Percentiles rank a stretch among this genome's conserved stretches.
Conservation (phyloP, 92 coral and sea anemone genomes). For the Parazoanthus swiftii region DNA sequence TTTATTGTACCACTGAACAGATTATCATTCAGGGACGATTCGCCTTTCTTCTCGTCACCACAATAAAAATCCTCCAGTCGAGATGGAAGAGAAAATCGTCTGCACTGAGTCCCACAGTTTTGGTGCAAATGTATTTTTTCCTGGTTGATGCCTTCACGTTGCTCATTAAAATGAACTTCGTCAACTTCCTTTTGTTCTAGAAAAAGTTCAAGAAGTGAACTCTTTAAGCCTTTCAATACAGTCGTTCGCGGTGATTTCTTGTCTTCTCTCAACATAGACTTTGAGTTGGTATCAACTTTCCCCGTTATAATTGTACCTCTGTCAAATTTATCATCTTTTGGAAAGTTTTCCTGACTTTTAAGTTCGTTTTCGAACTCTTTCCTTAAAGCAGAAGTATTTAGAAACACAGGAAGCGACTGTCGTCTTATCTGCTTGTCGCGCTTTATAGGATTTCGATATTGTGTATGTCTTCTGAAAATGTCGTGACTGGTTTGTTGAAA, state of each 20-base stretch:
- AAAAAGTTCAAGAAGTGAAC: slow-evolving; percentile 16
- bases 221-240: slow-evolving; percentile 4
- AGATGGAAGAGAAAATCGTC: slow-evolving; percentile 38
- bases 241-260: neutral
- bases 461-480: slow-evolving; percentile 3
- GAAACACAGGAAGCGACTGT: slow-evolving; percentile 23
- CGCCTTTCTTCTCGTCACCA: neutral
- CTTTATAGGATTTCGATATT: slow-evolving; percentile 13
- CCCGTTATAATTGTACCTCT: neutral
- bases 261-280: neutral
- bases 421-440: slow-evolving; percentile 26
- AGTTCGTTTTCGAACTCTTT: slow-evolving; percentile 11
- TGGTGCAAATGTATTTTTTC: neutral
- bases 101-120: neutral
- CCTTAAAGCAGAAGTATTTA: neutral
- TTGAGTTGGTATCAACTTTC: neutral
- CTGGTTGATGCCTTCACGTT: neutral
- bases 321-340: neutral
- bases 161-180: neutral
- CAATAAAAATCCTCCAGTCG: slow-evolving; percentile 2
- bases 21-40: neutral
- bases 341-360: slow-evolving; percentile 8
- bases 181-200: slow-evolving; percentile 29
- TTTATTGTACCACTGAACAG: slow-evolving; percentile 1
- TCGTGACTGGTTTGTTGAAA: slow-evolving; percentile 14